These are phyloP conservation scores for Cecropterus lyciades DNA, from an alignment of 1,140 invertebrate genomes.

Conservation along the genomic window DNA sequence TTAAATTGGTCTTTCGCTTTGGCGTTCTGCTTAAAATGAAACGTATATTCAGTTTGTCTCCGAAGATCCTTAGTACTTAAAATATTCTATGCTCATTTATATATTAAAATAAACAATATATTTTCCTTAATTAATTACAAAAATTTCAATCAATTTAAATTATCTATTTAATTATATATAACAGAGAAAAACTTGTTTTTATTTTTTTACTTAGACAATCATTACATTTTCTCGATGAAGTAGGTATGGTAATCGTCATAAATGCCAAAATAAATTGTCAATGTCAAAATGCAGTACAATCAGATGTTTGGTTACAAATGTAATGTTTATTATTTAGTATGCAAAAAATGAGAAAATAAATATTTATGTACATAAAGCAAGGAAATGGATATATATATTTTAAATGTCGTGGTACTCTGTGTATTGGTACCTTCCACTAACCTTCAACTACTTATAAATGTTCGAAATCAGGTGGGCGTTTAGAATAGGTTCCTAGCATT, in stretches of 20 bases:
- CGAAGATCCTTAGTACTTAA: not conserved
- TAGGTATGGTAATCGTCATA: no score
- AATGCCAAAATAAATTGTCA: constrained; percentile 8
- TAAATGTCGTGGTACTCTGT: constrained; percentile 45
- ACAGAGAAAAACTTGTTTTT: no score
- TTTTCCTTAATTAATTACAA: no score
- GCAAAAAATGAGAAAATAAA: constrained; percentile 19
- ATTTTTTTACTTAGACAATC: no score
- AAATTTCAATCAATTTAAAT: no score
- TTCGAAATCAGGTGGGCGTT: constrained; percentile 67
- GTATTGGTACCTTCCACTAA: constrained; percentile 53
- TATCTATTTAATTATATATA: no score
- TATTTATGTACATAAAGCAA: not conserved
- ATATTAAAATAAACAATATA: no score
- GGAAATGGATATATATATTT: not conserved
- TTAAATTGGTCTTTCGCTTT: not conserved
- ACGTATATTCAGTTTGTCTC: not conserved
- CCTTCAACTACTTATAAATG: constrained; percentile 75
- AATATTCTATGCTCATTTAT: not conserved
- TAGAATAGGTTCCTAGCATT: no score
- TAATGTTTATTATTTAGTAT: not conserved
- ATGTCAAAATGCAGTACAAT: constrained; percentile 14
- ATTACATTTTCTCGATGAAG: no score
- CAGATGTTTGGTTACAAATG: no score
- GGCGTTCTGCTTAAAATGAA: not conserved